Base-by-base conservation (phyloP, 2,113 vertebrate genomes). In the Melanerpes formicivorus region DNA sequence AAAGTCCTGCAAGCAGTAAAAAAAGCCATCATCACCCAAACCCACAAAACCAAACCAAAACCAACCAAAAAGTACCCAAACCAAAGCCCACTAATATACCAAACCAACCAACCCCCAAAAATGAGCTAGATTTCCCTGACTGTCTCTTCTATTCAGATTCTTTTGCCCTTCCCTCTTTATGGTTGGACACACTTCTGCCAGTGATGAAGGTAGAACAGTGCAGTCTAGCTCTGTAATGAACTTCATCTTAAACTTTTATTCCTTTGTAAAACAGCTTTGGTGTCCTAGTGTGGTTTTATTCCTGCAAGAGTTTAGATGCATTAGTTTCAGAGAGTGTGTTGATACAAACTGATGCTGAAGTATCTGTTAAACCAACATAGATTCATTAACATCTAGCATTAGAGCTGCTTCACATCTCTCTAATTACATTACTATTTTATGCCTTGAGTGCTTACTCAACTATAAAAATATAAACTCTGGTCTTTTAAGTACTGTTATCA, bases 371-470 rank as follows among this genome's bases (percentile, higher is more conserved):
- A 85, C 69, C 56, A 85, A 88, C 66, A 37, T 7, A 23, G 26
- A 27, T 82, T 90, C 65, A 69, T 93, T 90, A 84, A 83, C 34
- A 74, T 82, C 52, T 34, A 71, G 56, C 63, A 72, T 72, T 90
- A 80, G 37, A 93, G 69, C 69, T 72, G 78, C 23, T 89, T 42
- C 34, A 40, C 40, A 14, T 75, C 69, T 78, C 64, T 81, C 71
- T 92, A 89, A 96, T 92, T 88, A 48, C 54, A 71, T 92, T 85
- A 62, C 62, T 93, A 37, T 56, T 89, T 94, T 91, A 93, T 85
- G 87, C 48, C 84, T 58, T 80, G 85, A 88, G 60, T 94, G 65
- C 69, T 96, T 90, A 72, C 76, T 90, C 79, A 80, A 62, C 91
- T 74, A 34, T 48, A 84, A 90, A 87, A 88, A 81, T 29, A 79